A percentile compares a stretch with the other conserved stretches of the same genome.
These are phyloP conservation scores for Drosophila sturtevanti DNA, from an alignment of 1,140 invertebrate species.

Conservation along the genomic window DNA sequence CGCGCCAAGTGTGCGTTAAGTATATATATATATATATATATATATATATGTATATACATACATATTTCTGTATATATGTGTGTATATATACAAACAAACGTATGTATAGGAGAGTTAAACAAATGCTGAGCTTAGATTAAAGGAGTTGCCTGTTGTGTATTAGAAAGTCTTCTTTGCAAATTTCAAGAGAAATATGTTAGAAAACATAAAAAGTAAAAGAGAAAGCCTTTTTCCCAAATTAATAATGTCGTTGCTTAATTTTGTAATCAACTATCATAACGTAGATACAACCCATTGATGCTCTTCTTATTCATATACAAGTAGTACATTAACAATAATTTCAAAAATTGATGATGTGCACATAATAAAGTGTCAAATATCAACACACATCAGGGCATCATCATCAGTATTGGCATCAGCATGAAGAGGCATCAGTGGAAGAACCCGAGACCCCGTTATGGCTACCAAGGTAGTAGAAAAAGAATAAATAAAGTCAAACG, in stretches of 20 bases:
- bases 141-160: not conserved
- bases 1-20: slow-evolving; percentile 45
- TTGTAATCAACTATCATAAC: not conserved
- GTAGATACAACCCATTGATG: not conserved
- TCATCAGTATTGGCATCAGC: slow-evolving; percentile 34
- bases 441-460: slow-evolving; percentile 28
- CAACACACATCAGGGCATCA: slow-evolving; percentile 59
- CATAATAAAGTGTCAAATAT: slow-evolving; percentile 74
- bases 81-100: not conserved
- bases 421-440: slow-evolving; percentile 5
- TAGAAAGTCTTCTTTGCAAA: not conserved
- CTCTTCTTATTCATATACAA: not conserved
- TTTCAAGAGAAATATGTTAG: not conserved
- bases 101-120: no score
- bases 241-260: not conserved
- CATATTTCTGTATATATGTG: no score
- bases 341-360: slow-evolving; percentile 75
- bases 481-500: slow-evolving; percentile 58
- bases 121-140: not conserved
- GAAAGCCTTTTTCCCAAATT: not conserved
- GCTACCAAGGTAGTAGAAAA: slow-evolving; percentile 27
- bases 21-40: no score
- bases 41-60: no score
- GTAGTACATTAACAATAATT: slow-evolving; percentile 54
- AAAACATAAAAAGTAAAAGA: not conserved